Evolutionary conservation across 2,113 vertebrate species (phyloP), one percentile per base, ranked within the genome.

Genomic region (Cyprinodon tularosa): DNA sequence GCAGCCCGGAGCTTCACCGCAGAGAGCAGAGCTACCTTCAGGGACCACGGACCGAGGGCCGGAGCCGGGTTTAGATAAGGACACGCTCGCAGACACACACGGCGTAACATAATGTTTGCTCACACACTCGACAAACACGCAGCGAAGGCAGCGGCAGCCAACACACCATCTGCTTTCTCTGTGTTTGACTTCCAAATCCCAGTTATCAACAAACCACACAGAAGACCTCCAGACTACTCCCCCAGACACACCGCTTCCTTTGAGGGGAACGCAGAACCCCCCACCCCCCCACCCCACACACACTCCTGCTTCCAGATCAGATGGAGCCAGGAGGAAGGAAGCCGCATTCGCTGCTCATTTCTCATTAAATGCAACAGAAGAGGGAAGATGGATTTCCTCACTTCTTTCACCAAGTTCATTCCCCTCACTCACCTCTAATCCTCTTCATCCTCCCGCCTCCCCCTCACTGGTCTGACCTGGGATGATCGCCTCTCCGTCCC

Each of bases 151-250:
- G 86, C 84, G 82, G 82, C 81, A 91, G 90, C 91, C 91, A 91
- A 89, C 82, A 88, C 84, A 90, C 92, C 94, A 94, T 94, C 93
- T 94, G 94, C 87, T 72, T 80, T 79, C 79, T 65, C 87, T 79
- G 84, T 91, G 86, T 93, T 87, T 84, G 90, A 89, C 81, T 89
- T 94, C 92, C 91, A 94, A 93, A 92, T 92, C 88, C 90, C 84
- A 77, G 87, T 94, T 93, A 94, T 93, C 93, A 93, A 91, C 89
- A 93, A 91, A 93, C 93, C 86, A 90, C 91, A 93, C 90, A 92
- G 85, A 82, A 81, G 83, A 90, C 91, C 86, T 90, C 88, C 83
- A 84, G 81, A 84, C 80, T 72, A 80, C 68, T 83, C 76, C 75
- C 64, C 82, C 78, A 72, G 73, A 88, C 71, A 84, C 57, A 87